Evolutionary conservation across 2,113 vertebrate genomes (phyloP), one percentile per base, ranked within the genome.

Genomic region (Girardinichthys multiradiatus): DNA sequence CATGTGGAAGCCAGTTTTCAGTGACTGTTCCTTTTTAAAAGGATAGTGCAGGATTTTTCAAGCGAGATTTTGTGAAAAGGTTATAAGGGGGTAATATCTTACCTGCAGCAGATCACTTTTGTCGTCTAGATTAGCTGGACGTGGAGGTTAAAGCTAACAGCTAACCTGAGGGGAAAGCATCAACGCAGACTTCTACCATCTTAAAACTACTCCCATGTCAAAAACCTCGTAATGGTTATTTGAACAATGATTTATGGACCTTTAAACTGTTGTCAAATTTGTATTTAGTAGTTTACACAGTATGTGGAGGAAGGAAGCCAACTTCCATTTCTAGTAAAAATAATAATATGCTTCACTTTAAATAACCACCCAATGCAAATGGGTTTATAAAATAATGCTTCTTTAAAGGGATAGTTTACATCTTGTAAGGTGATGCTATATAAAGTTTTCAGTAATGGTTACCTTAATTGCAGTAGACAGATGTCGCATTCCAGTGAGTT

Each of bases 1-100:
- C 65, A 62, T 69, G 26, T 12, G 9, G 9, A 12, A 39, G 45
- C 28, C 72, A 61, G 48, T 72, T 70, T 59, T 73, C 13, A 75
- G 67, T 14, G 31, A 1, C 39, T 45, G 24, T 26, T 68, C 71
- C 72, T 60, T 75, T 33, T 54, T 4, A 21, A 21, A 48, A 48
- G 45, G 45, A 48, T 21, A 48, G 19, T 48, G 45, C 45, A 24
- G 45, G 45, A 21, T 7, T 3, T 48, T 48, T 48, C 17, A 48
- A 48, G 17, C 4, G 14, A 42, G 0, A 14, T 14, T 3, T 14
- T 42, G 39, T 17, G 8, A 48, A 21, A 21, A 48, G 45, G 45
- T 48, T 48, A 21, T 51, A 15, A 51, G 48, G 48, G 9, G 48
- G 6, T 24, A 0, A 51, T 10, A 51, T 48, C 12, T 14, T 15